These are phyloP conservation scores for Urocynchramus pylzowi DNA, from an alignment of 2,113 vertebrate genomes.

Conservation along the genomic window DNA sequence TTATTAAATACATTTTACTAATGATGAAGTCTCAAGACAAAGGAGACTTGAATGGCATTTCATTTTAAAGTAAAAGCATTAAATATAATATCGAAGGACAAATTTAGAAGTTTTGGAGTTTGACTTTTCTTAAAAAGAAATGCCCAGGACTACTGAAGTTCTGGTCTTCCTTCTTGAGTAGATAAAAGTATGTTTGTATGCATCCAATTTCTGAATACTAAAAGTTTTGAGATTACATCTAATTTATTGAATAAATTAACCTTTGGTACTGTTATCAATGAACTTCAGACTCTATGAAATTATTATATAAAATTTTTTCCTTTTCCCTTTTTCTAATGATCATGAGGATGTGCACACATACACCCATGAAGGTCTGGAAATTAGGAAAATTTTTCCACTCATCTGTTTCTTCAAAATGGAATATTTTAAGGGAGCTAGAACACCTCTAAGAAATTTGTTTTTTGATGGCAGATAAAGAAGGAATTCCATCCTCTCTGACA, in stretches of 20 bases:
- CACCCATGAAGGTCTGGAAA: background rate
- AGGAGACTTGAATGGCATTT: background rate
- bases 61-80: background rate
- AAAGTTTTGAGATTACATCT: background rate
- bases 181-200: background rate
- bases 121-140: background rate
- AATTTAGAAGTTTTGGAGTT: background rate
- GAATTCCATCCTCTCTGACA: background rate
- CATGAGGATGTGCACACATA: background rate
- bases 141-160: background rate
- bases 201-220: background rate
- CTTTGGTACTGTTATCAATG: background rate
- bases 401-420: background rate
- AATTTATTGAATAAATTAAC: background rate
- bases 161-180: background rate
- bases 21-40: background rate
- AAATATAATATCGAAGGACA: background rate
- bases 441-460: background rate
- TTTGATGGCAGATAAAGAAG: background rate
- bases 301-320: background rate
- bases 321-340: background rate
- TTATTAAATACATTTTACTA: background rate
- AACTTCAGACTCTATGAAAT: background rate
- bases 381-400: background rate
- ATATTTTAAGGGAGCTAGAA: background rate